These are phyloP conservation scores for Hedya salicella DNA, from an alignment of 2,888 invertebrate species.

Conservation along the genomic window DNA sequence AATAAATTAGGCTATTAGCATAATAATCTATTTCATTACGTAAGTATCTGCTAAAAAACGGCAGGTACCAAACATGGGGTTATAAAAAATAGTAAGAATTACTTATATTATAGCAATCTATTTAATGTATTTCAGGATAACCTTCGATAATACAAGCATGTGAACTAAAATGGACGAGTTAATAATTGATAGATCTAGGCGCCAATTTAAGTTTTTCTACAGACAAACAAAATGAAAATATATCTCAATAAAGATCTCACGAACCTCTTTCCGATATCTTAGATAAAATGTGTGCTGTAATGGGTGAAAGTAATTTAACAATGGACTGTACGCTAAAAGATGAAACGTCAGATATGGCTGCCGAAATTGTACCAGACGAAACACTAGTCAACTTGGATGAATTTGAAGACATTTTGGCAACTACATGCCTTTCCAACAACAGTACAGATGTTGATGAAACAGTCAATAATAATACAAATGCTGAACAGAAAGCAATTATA, in stretches of 20 bases:
- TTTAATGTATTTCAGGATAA: constrained; percentile 11
- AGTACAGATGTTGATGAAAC: background rate
- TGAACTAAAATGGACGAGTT: constrained; percentile 33
- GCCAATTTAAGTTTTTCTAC: background rate
- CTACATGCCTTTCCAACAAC: background rate
- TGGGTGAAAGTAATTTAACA: constrained; percentile 1
- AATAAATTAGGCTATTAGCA: too few species aligned
- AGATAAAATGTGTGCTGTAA: constrained; percentile 21
- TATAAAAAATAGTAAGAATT: too few species aligned
- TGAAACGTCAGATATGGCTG: background rate
- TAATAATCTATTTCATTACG: too few species aligned
- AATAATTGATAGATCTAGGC: constrained; percentile 23
- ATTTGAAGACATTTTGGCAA: constrained; percentile 26
- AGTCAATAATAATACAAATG: background rate
- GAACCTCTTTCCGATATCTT: constrained; percentile 13
- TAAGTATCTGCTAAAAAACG: too few species aligned
- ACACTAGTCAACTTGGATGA: constrained; percentile 32
- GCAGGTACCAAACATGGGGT: too few species aligned
- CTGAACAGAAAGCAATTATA: background rate
- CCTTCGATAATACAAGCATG: background rate
- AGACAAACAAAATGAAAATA: background rate
- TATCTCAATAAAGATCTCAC: constrained; percentile 7
- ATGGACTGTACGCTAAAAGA: background rate
- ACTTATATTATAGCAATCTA: too few species aligned
- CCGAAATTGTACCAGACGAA: background rate